Percentiles rank a stretch among this genome's conserved stretches.
Evolutionary conservation across 2,888 invertebrate species (phyloP).

Genomic region (Eurois occulta): DNA sequence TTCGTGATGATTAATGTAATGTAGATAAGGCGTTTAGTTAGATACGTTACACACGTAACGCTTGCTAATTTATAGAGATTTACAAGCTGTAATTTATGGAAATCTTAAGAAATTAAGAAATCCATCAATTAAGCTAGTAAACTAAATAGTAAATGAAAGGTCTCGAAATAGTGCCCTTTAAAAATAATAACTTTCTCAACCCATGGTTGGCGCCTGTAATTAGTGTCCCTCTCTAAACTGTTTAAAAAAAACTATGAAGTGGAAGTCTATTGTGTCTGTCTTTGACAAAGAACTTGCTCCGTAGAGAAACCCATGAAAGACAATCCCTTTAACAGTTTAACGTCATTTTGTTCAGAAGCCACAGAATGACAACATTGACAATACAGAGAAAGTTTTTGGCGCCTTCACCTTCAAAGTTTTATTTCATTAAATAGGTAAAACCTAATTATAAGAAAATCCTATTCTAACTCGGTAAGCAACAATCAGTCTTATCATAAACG

Average conservation of each 20-base stretch:
- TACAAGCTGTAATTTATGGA: background rate
- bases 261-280: constrained; percentile 43
- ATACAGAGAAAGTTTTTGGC: constrained; percentile 66
- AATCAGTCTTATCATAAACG: constrained; percentile 32
- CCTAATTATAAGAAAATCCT: background rate
- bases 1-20: constrained; percentile 51
- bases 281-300: constrained; percentile 53
- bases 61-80: constrained; percentile 33
- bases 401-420: constrained; percentile 11
- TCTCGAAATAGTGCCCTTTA: background rate
- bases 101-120: background rate
- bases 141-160: background rate
- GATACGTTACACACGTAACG: constrained; percentile 28
- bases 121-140: background rate
- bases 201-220: background rate
- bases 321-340: constrained; percentile 76
- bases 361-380: constrained; percentile 56
- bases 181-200: constrained; percentile 4
- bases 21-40: constrained; percentile 44
- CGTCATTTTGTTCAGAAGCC: constrained; percentile 73
- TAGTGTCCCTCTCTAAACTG: background rate
- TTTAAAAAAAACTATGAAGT: constrained; percentile 42
- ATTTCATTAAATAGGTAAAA: constrained; percentile 21
- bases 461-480: constrained; percentile 13
- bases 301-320: constrained; percentile 70